A percentile compares a stretch with the other conserved stretches of the same genome.
Evolutionary conservation across 2,797 vertebrate genomes (phyloP).

Genomic region (Anas bahamensis): DNA sequence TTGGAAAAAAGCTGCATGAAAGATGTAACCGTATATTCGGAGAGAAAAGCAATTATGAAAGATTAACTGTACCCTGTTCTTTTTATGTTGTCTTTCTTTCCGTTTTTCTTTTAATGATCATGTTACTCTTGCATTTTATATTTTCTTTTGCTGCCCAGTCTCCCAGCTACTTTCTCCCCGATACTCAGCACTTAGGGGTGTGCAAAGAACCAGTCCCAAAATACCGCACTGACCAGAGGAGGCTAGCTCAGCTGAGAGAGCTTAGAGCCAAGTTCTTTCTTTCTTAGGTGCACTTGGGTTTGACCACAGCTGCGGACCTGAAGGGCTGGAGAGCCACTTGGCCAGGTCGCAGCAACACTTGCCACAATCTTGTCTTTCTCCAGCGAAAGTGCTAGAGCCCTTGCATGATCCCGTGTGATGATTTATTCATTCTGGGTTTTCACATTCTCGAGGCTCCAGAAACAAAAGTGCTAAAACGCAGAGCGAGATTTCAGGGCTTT

Average conservation of each 20-base stretch:
- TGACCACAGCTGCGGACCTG: not conserved
- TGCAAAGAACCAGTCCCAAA: conserved; percentile 80
- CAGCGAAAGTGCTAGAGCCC: not conserved
- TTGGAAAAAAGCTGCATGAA: conserved; percentile 81
- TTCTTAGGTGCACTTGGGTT: conserved; percentile 66
- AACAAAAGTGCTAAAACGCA: not conserved
- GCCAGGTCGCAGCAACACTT: not conserved
- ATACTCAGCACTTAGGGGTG: conserved; percentile 82
- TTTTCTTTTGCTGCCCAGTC: conserved; percentile 79
- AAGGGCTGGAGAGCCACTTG: conserved; percentile 4
- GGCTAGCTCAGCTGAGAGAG: conserved; percentile 77
- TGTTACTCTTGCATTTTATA: conserved; percentile 79
- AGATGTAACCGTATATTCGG: conserved; percentile 69
- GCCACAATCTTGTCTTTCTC: not conserved
- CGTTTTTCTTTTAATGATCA: conserved; percentile 75
- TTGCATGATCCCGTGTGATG: not conserved
- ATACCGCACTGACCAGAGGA: conserved; percentile 73
- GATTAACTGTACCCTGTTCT: conserved; percentile 83
- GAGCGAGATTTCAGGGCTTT: not conserved
- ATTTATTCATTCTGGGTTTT: not conserved
- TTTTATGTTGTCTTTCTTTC: conserved; percentile 80
- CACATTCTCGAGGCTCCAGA: not conserved
- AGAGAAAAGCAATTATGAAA: conserved; percentile 74
- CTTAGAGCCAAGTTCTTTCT: conserved; percentile 84
- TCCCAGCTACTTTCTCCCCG: conserved; percentile 77